These are phyloP conservation scores for Ctenosaura bakeri DNA, from an alignment of 2,797 vertebrate genomes.

Conservation along the genomic window DNA sequence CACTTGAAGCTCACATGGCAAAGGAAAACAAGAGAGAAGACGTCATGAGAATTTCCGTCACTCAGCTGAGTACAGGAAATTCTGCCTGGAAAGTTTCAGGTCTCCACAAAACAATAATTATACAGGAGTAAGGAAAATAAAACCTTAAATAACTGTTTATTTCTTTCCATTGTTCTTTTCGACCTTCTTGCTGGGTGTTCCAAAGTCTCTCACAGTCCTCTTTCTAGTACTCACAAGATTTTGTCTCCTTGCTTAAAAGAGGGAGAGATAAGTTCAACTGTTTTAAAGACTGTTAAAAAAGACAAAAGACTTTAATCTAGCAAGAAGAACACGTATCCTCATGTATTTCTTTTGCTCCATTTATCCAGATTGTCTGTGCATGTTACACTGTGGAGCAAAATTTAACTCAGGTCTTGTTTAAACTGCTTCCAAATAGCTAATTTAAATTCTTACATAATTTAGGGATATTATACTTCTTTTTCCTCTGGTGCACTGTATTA, in stretches of 20 bases:
- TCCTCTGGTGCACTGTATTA: background rate
- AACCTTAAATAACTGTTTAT: constrained; percentile 30
- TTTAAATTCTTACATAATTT: constrained; percentile 3
- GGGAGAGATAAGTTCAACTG: background rate
- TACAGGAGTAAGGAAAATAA: constrained; percentile 45
- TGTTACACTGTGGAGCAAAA: background rate
- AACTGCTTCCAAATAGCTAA: constrained; percentile 10
- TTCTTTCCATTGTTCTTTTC: constrained; percentile 21
- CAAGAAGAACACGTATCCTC: background rate
- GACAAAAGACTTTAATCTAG: background rate
- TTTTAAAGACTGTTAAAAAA: background rate
- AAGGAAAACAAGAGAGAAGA: constrained; percentile 59
- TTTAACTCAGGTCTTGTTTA: constrained; percentile 5
- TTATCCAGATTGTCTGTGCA: background rate
- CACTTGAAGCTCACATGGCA: constrained; percentile 61
- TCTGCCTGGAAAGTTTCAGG: constrained; percentile 60
- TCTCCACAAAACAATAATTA: constrained; percentile 64
- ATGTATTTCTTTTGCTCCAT: background rate
- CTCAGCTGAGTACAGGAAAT: constrained; percentile 42
- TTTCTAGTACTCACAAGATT: background rate
- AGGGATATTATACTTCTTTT: background rate
- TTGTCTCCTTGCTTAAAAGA: background rate
- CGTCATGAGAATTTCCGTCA: constrained; percentile 66
- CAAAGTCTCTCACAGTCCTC: background rate
- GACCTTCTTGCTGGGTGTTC: constrained; percentile 22